Evolutionary conservation across 2,888 invertebrate genomes (phyloP).

Genomic region (Heterodera filipjevi): DNA sequence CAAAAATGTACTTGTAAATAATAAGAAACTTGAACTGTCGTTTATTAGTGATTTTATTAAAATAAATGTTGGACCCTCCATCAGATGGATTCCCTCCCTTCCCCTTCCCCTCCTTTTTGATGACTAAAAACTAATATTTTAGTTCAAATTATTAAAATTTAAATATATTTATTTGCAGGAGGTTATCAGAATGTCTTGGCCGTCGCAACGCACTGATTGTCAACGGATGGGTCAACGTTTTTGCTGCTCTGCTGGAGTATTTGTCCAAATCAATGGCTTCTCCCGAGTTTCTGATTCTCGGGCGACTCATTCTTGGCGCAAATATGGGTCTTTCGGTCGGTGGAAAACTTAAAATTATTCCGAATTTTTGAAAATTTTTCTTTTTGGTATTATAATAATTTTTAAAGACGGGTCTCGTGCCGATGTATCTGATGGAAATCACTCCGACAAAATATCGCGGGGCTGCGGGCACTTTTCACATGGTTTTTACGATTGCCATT

Average conservation of each 20-base stretch:
- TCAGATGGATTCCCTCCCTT: no score
- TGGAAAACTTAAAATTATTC: conserved; percentile 57
- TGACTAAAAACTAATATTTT: neutral
- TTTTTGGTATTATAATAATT: no score
- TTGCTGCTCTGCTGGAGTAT: conserved; percentile 66
- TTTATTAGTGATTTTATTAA: no score
- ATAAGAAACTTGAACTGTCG: no score
- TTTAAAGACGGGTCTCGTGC: conserved; percentile 59
- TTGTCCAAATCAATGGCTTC: conserved; percentile 64
- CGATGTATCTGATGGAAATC: conserved; percentile 68
- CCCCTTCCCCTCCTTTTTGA: no score
- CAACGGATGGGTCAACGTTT: conserved; percentile 64
- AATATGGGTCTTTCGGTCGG: conserved; percentile 67
- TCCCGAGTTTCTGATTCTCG: conserved; percentile 68
- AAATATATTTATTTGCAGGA: conserved; percentile 33
- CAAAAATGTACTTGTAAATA: no score
- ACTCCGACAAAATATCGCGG: conserved; percentile 66
- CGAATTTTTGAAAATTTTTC: neutral
- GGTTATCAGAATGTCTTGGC: conserved; percentile 67
- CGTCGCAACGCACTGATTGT: conserved; percentile 60
- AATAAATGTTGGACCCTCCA: no score
- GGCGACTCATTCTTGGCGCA: conserved; percentile 66
- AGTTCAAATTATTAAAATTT: neutral
- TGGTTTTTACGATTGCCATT: conserved; percentile 41
- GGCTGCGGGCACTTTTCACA: conserved; percentile 67